phyloP scores from a whole-genome alignment of 2,113 vertebrate species.

The Nothoprocta pentlandii region DNA sequence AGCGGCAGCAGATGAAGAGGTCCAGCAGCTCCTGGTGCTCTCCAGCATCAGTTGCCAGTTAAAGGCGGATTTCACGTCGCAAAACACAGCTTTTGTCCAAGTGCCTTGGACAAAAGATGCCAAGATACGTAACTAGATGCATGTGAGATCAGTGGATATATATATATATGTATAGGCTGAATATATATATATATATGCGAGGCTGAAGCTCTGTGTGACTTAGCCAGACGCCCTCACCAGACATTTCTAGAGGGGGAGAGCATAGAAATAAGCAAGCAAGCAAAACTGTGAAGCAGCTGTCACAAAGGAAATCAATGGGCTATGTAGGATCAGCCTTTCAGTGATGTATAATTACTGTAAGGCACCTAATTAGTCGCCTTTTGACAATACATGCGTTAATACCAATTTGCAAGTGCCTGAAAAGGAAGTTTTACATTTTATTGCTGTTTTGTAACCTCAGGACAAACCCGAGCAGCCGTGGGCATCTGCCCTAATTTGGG shows the following conservation, averaged over 20 bases:
- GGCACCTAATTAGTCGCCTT: slow-evolving; percentile 33
- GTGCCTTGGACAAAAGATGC: neutral
- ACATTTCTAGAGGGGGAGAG: neutral
- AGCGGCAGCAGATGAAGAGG: neutral
- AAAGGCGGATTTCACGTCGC: neutral
- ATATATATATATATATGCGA: too few species aligned
- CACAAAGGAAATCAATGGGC: slow-evolving; percentile 18
- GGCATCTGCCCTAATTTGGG: neutral
- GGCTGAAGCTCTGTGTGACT: neutral
- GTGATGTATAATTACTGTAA: slow-evolving; percentile 39
- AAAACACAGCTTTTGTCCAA: neutral
- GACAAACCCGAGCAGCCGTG: neutral
- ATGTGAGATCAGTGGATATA: neutral
- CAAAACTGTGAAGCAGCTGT: slow-evolving; percentile 2
- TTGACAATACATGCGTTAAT: slow-evolving; percentile 19
- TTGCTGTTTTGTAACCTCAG: slow-evolving; percentile 9
- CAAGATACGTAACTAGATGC: neutral
- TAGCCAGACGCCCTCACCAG: neutral
- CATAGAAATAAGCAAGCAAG: slow-evolving; percentile 2
- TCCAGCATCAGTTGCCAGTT: neutral
- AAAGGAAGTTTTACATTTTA: neutral
- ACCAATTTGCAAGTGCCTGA: slow-evolving; percentile 19
- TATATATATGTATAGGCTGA: too few species aligned
- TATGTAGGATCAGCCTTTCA: neutral
- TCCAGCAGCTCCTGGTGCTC: neutral